These are phyloP conservation scores for Procapra przewalskii DNA, from an alignment of 2,113 vertebrate species.

Conservation along the genomic window DNA sequence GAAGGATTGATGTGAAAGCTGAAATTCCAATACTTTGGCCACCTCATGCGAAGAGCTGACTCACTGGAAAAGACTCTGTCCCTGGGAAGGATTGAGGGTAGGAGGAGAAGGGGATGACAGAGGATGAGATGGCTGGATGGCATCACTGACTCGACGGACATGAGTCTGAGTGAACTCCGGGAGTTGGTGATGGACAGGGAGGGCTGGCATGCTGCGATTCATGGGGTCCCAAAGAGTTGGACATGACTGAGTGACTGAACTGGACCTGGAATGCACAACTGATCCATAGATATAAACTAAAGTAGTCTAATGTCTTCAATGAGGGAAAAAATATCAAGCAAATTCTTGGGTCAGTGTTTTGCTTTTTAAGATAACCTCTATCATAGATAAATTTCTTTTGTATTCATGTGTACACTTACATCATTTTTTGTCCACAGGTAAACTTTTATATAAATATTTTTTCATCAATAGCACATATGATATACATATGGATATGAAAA, in stretches of 20 bases:
- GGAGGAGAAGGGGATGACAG: too few relatives aligned
- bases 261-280: not conserved
- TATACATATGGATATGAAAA: not conserved
- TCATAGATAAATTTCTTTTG: not conserved
- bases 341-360: not conserved
- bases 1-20: too few relatives aligned
- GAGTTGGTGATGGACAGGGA: too few relatives aligned
- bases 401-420: not conserved
- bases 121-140: too few relatives aligned
- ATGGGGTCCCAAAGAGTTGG: too few relatives aligned
- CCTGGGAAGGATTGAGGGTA: too few relatives aligned
- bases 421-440: not conserved
- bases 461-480: not conserved
- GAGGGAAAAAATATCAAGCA: not conserved
- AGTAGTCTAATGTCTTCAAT: not conserved
- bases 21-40: too few relatives aligned
- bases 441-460: not conserved
- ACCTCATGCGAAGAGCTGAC: too few relatives aligned
- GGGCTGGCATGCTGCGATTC: rapidly evolving
- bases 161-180: too few relatives aligned
- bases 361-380: not conserved
- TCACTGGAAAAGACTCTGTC: too few relatives aligned
- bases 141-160: rapidly evolving
- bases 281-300: not conserved
- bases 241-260: too few relatives aligned